A percentile compares a stretch with the other conserved stretches of the same genome.
These are phyloP conservation scores for Chirona hameri DNA, from an alignment of 2,888 invertebrate species.

Conservation along the genomic window DNA sequence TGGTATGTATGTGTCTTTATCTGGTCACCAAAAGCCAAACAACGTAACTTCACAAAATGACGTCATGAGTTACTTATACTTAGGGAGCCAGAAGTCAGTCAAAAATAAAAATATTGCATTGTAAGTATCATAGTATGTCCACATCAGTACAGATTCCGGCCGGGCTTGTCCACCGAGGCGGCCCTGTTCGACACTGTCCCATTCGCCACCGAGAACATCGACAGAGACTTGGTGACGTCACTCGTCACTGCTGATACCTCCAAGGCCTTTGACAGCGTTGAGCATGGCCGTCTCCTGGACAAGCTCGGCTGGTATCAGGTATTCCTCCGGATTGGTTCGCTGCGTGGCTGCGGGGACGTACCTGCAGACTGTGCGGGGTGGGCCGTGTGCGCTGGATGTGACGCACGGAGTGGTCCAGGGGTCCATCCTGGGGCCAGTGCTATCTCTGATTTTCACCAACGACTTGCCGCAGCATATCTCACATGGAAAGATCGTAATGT, in stretches of 20 bases:
- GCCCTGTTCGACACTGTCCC: not conserved
- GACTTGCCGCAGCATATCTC: not conserved
- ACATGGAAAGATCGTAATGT: not conserved
- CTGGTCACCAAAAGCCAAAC: not conserved
- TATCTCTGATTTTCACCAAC: not conserved
- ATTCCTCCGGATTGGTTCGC: too few species aligned
- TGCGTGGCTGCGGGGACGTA: too few species aligned
- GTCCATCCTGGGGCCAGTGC: not conserved
- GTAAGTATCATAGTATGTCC: not conserved
- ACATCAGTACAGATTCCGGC: not conserved
- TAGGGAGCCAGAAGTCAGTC: too few species aligned
- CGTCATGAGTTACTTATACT: too few species aligned
- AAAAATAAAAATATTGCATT: too few species aligned
- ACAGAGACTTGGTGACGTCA: not conserved
- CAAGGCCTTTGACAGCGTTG: too few species aligned
- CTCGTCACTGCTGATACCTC: not conserved
- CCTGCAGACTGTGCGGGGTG: too few species aligned
- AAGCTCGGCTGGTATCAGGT: not conserved
- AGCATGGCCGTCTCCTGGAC: not conserved
- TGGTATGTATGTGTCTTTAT: not conserved
- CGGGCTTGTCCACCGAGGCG: not conserved
- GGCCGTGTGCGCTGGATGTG: too few species aligned
- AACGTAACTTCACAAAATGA: too few species aligned
- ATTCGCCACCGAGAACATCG: not conserved
- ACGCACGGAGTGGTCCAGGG: not conserved